Evolutionary conservation across 2,888 invertebrate species (phyloP), one percentile per base, ranked within the genome.

Genomic region (Octonoba sinensis): DNA sequence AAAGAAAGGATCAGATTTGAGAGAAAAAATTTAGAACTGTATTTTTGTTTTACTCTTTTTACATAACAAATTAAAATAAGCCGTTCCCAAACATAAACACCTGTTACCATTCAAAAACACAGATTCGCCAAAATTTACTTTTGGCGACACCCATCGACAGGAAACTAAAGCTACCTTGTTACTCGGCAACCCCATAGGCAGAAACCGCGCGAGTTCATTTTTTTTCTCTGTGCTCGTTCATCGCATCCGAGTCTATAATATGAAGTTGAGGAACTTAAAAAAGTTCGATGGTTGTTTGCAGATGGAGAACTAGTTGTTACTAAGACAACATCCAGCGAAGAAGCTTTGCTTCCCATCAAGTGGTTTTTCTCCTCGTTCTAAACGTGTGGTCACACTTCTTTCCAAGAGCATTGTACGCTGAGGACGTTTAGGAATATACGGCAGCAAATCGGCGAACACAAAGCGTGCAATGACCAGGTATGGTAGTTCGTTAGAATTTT

Each of bases 381-480:
- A 36, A 36, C 36, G 36, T 36, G 36, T 36, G 36, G 36, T 36
- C 36, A 46, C 44, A 59, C 24, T 47, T 46, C 49, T 24, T 22
- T 62, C 62, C 15, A 73, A 22, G 73, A 73, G 73, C 73, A 65
- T 73, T 73, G 73, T 65, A 73, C 73, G 65, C 46, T 64, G 36
- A 24, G 36, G 71, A 44, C 60, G 72, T 72, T 54, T 62, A 16
- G 72, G 72, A 56, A 73, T 72, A 69, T 46, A 57, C 59, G 36
- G 65, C 65, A 20, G 73, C 51, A 8, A 8, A 36, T 36, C 36
- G 54, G n/a, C 49, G 27, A 13, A 62, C 62, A 16, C 36, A 24
- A 51, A 27, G 62, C 73, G 73, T 54, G 73, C 65, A 73, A 73
- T 73, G 73, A 73, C 73, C 73, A 73, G 73, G 65, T 73, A 57